Evolutionary conservation across 2,797 vertebrate species (phyloP).

Genomic region (Trachops cirrhosus): DNA sequence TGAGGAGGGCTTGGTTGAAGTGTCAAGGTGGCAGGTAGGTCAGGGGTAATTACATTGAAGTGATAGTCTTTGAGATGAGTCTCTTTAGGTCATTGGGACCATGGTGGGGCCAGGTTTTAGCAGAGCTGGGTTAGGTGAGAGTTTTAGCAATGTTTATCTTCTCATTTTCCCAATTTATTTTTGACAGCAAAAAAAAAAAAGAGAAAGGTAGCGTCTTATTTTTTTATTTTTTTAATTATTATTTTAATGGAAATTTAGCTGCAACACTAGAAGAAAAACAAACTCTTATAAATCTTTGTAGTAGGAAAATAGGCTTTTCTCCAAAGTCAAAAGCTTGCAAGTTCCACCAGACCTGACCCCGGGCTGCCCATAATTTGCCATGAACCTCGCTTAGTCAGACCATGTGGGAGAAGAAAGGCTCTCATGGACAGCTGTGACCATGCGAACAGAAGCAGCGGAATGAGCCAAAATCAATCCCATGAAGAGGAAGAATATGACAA

Average conservation of each 20-base stretch:
- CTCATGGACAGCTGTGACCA: constrained; percentile 48
- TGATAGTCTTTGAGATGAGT: background rate
- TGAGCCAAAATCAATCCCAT: constrained; percentile 11
- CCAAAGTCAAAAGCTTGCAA: background rate
- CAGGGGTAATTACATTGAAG: background rate
- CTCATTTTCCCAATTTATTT: background rate
- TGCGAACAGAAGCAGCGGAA: constrained; percentile 43
- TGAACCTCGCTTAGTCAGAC: constrained; percentile 43
- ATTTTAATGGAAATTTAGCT: constrained; percentile 52
- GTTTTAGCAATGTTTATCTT: background rate
- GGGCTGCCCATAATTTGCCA: background rate
- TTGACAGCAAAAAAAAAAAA: constrained; percentile 16
- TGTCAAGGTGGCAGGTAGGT: background rate
- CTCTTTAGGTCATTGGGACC: background rate
- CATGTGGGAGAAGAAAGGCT: constrained; percentile 37
- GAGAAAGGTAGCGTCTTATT: background rate
- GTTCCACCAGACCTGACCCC: background rate
- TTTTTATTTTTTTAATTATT: background rate
- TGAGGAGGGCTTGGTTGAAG: background rate
- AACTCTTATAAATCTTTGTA: constrained; percentile 10
- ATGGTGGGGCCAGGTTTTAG: background rate
- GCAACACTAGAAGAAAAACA: constrained; percentile 31
- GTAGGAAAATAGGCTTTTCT: constrained; percentile 43
- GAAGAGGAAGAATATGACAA: constrained; percentile 45
- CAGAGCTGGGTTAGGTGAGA: background rate